These are phyloP conservation scores for Cryptocephalus moraei DNA, from an alignment of 2,888 invertebrate species.

Conservation along the genomic window DNA sequence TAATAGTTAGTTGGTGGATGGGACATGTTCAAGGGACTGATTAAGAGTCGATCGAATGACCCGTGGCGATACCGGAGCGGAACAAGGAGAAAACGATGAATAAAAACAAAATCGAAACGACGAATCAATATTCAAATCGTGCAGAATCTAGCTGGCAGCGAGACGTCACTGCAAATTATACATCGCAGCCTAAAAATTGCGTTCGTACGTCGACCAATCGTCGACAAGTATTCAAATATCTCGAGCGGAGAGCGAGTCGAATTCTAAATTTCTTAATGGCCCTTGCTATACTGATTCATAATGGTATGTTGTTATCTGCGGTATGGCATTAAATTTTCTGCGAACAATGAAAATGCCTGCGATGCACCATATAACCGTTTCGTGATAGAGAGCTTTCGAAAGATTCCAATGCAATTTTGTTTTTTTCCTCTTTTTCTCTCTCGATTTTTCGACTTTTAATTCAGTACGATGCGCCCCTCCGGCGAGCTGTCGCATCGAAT, in stretches of 20 bases:
- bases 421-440: background rate
- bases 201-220: conserved; percentile 3
- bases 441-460: too few species aligned
- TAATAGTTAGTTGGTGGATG: too few species aligned
- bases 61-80: too few species aligned
- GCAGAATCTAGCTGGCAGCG: conserved; percentile 3
- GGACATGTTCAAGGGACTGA: too few species aligned
- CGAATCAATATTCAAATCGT: conserved; percentile 7
- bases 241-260: conserved; percentile 15
- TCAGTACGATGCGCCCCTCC: too few species aligned
- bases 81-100: too few species aligned
- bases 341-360: conserved; percentile 9
- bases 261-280: conserved; percentile 18
- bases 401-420: conserved; percentile 4
- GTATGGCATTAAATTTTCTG: conserved; percentile 9
- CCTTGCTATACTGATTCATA: conserved; percentile 14
- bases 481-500: too few species aligned
- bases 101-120: background rate
- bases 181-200: conserved; percentile 4
- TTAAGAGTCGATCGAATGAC: too few species aligned
- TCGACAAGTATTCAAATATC: conserved; percentile 7
- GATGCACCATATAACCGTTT: conserved; percentile 2
- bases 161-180: conserved; percentile 2
- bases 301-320: conserved; percentile 11
- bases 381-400: conserved; percentile 1